Conservation (phyloP, 2,888 invertebrate species). For the Ichneumon xanthorius region DNA sequence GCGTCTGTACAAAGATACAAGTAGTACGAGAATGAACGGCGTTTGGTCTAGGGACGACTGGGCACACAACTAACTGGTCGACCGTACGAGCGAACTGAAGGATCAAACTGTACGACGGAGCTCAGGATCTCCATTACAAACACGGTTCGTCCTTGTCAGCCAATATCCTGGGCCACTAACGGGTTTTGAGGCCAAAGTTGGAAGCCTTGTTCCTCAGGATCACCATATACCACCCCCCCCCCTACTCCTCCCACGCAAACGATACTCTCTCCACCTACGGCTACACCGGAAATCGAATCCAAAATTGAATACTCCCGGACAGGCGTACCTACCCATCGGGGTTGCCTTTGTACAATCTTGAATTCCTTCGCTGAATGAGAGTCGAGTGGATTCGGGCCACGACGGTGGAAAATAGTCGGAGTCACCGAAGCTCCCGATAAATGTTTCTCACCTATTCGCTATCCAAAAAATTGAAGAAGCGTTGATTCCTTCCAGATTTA, state of each 20-base stretch:
- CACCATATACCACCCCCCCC: conserved; percentile 57
- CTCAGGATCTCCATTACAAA: conserved; percentile 72
- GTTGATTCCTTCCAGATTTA: too few relatives aligned
- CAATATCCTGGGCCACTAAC: conserved; percentile 69
- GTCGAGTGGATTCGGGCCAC: not conserved
- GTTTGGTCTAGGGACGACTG: conserved; percentile 59
- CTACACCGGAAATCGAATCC: conserved; percentile 66
- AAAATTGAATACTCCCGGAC: conserved; percentile 58
- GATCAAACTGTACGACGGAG: conserved; percentile 69
- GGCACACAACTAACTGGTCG: conserved; percentile 65
- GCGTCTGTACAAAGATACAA: conserved; percentile 64
- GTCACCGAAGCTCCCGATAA: not conserved
- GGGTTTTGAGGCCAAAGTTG: conserved; percentile 65
- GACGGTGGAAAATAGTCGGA: not conserved
- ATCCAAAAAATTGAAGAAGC: not conserved
- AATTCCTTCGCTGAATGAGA: not conserved
- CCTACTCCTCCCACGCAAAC: conserved; percentile 48
- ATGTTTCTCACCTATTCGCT: not conserved
- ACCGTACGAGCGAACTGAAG: conserved; percentile 57
- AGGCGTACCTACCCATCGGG: not conserved
- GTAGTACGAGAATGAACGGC: conserved; percentile 55
- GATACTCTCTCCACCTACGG: conserved; percentile 43
- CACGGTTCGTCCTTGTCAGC: conserved; percentile 71
- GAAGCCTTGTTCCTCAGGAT: conserved; percentile 67
- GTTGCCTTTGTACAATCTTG: conserved; percentile 47